phyloP scores from a whole-genome alignment of 2,113 vertebrate genomes.

The Indicator indicator region DNA sequence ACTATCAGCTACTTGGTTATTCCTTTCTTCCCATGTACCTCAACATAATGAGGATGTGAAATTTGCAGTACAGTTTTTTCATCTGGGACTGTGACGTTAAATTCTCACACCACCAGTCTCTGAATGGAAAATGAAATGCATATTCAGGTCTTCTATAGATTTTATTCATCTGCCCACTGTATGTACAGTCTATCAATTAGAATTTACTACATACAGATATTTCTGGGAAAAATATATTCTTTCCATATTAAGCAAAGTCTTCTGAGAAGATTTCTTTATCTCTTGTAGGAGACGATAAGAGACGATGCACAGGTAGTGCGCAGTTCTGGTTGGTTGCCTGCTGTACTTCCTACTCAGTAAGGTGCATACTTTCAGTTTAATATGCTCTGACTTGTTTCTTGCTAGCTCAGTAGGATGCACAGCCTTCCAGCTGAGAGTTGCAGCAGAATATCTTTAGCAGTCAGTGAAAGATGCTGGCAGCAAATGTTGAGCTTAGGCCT shows the following conservation, averaged over 20 bases:
- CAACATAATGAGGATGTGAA: background rate
- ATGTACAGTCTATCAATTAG: background rate
- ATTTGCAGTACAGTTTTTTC: background rate
- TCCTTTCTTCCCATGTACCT: background rate
- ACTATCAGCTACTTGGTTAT: background rate
- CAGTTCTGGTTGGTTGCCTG: background rate
- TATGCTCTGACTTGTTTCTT: background rate
- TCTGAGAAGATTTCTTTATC: background rate
- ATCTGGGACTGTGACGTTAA: background rate
- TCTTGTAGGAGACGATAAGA: background rate
- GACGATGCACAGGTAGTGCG: background rate
- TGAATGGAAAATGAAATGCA: background rate
- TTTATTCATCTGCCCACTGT: background rate
- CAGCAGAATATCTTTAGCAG: background rate
- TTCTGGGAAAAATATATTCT: background rate
- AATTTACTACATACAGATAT: background rate
- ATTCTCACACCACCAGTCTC: background rate
- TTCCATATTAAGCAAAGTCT: background rate
- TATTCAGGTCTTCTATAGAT: background rate
- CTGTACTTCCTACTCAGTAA: background rate
- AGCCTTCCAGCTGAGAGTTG: background rate
- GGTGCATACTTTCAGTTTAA: background rate
- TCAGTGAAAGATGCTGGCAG: background rate
- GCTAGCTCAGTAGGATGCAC: background rate
- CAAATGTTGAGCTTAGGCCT: background rate